Conservation (phyloP, 2,888 invertebrate genomes). For the Tetanocera ferruginea region DNA sequence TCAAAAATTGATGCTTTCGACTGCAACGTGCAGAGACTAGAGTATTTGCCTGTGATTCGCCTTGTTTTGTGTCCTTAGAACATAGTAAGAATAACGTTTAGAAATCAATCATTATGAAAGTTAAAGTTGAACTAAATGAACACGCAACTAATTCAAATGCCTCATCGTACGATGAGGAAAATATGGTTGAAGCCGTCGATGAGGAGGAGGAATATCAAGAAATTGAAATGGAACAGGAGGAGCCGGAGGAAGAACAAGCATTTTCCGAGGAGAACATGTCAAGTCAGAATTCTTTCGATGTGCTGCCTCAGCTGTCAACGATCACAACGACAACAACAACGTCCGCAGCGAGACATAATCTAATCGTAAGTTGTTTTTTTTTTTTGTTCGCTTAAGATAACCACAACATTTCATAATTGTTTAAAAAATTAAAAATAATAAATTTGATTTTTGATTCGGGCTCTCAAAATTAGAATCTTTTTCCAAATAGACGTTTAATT, state of each 20-base stretch:
- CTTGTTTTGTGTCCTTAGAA: background rate
- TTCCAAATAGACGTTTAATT: background rate
- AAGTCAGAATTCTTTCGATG: conserved; percentile 46
- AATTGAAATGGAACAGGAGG: conserved; percentile 28
- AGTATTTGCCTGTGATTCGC: no score
- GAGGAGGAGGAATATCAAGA: conserved; percentile 10
- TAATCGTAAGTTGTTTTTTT: conserved; percentile 62
- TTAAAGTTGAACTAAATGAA: conserved; percentile 16
- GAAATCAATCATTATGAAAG: conserved; percentile 7
- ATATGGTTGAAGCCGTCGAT: conserved; percentile 7
- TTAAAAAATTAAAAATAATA: background rate
- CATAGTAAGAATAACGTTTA: background rate
- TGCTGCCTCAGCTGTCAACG: conserved; percentile 60
- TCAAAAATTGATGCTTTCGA: background rate
- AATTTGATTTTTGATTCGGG: background rate
- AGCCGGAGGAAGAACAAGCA: background rate
- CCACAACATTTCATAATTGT: background rate
- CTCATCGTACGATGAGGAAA: background rate
- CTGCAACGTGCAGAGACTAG: no score
- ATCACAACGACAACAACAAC: conserved; percentile 55
- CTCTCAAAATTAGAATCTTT: background rate
- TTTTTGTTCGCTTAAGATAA: background rate
- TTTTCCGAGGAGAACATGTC: conserved; percentile 19
- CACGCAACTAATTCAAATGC: conserved; percentile 13
- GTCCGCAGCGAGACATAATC: conserved; percentile 61